Base-by-base conservation (phyloP, 2,113 vertebrate genomes). In the Amazona guildingii region DNA sequence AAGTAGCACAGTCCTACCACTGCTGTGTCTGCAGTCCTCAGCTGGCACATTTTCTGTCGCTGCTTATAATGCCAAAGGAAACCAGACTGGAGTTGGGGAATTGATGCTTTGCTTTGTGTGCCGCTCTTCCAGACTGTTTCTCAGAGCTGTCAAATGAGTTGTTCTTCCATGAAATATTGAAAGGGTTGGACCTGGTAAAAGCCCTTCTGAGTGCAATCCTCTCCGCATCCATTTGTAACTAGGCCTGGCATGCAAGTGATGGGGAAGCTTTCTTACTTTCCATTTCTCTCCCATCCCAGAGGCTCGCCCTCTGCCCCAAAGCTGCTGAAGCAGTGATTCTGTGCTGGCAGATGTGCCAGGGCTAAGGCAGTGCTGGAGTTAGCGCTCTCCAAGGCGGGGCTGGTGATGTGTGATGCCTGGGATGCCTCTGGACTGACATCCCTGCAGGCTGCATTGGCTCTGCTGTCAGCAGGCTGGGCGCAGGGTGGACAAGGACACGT, bases 141-240 rank as follows among this genome's bases (percentile, higher is more conserved):
- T 82, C 87, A 75, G 92, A 85, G 35, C 70, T 92, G 88, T 93
- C 86, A 80, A 1, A 75, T 44, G 85, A 69, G 59, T 29, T 77
- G 62, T 31, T 91, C 67, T 87, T 86, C 72, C 76, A 46, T 94
- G 49, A 94, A 80, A 88, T 83, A 94, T 59, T 94, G 68, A 69
- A 59, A 86, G 51, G 59, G 27, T 48, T 80, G 79, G 82, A 83
- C 75, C 63, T 54, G 61, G 75, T 92, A 49, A 80, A 94, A 95
- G 79, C 86, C 62, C 35, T 39, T 86, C 63, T 69, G 63, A 90
- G 75, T 43, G 57, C 59, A 76, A 85, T 44, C 23, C 24, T 76
- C 51, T 75, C 82, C 85, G 77, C 83, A 49, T 76, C 92, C 59
- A 18, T 79, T 46, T 85, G 70, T 33, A 77, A 35, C 79, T 70